These are phyloP conservation scores for Drosophila lacicola DNA, from an alignment of 2,888 invertebrate genomes.

Conservation along the genomic window DNA sequence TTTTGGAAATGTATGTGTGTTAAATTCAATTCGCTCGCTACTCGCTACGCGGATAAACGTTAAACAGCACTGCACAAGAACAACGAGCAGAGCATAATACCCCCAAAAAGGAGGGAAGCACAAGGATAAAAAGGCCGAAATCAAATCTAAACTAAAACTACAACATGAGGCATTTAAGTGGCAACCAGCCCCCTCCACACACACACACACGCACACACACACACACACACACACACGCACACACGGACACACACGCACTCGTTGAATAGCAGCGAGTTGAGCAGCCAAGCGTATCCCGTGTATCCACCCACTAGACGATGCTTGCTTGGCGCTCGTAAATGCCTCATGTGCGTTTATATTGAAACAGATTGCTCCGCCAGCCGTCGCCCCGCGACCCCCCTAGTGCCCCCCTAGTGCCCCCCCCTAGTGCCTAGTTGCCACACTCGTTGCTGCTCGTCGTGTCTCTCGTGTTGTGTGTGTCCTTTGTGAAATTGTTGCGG, in stretches of 20 bases:
- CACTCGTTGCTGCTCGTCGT: slow-evolving; percentile 9
- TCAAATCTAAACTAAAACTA: slow-evolving; percentile 69
- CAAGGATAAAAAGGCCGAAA: slow-evolving; percentile 36
- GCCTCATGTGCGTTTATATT: slow-evolving; percentile 83
- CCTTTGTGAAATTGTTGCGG: slow-evolving; percentile 83
- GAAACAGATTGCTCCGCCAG: slow-evolving; percentile 84
- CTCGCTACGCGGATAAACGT: not conserved
- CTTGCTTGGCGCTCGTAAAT: slow-evolving; percentile 72
- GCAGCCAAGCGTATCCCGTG: slow-evolving; percentile 38
- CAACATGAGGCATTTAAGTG: slow-evolving; percentile 71
- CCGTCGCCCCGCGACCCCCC: slow-evolving; percentile 13
- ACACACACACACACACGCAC: not conserved
- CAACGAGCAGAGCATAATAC: slow-evolving; percentile 1
- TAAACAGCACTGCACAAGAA: no score
- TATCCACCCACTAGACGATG: slow-evolving; percentile 32
- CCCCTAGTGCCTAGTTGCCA: slow-evolving; percentile 5
- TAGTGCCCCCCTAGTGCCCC: no score
- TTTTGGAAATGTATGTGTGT: no score
- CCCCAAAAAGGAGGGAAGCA: not conserved
- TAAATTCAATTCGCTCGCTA: not conserved
- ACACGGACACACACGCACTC: slow-evolving; percentile 3
- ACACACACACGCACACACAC: slow-evolving; percentile 17
- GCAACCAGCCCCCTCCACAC: slow-evolving; percentile 30
- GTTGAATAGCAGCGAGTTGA: slow-evolving; percentile 1
- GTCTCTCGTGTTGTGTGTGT: slow-evolving; percentile 42